Evolutionary conservation across 2,113 vertebrate species (phyloP), one percentile per base, ranked within the genome.

Genomic region (Physeter macrocephalus): DNA sequence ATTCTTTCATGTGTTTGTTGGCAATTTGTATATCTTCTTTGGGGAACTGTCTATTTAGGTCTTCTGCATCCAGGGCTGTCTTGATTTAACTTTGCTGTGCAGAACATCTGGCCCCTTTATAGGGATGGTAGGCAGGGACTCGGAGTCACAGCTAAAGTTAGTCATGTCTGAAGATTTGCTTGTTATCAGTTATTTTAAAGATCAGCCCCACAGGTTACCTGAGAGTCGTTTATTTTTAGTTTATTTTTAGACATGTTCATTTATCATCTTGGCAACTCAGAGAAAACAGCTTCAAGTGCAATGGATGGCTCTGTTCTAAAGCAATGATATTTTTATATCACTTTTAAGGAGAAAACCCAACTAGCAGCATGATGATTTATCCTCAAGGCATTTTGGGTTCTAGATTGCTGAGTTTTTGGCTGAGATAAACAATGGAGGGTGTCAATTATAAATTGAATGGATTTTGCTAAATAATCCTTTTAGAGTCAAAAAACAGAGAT

Each of bases 201-300:
- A 97, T 94, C 75, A 95, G 67, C 90, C 34, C 66, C 15, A 93
- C 90, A 88, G 92, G 67, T 96, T 52, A 94, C 94, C 96, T 78
- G 11, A 25, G 64, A 52, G 25, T 75, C 9, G 5, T 93, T 62
- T 96, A 87, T 98, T 98, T 98, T 98, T 97, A 96, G 92, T 93
- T 62, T 96, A 87, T 98, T 98, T 98, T 98, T 97, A 96, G 92
- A 95, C 69, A 80, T 39, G 49, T 97, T 98, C 62, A 75, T 90
- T 96, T 94, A 80, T 95, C 57, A 34, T 98, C 86, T 84, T 97
- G 93, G 94, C 91, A 96, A 90, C 75, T 92, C 81, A 71, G 66
- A 96, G 93, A 96, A 89, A 97, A 97, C 90, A 97, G n/a, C 1
- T 0, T 14, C 61, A 92, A 94, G 96, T 77, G 75, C 59, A 97